Evolutionary conservation across 2,888 invertebrate species (phyloP).

Genomic region (Elmis aenea): DNA sequence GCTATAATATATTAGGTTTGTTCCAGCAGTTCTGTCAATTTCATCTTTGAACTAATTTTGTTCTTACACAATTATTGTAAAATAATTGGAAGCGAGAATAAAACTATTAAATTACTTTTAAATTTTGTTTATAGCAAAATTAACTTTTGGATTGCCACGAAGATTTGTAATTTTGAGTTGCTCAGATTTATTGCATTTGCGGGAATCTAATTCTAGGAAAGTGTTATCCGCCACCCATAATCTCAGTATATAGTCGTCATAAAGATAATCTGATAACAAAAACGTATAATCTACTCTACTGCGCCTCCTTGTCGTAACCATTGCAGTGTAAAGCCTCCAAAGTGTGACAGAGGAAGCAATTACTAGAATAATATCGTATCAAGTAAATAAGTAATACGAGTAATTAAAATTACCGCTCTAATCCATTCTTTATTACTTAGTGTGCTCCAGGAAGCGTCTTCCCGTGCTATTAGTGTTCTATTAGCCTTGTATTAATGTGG

Average conservation of each 20-base stretch:
- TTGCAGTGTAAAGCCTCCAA: background rate
- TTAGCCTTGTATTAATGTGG: slow-evolving; percentile 23
- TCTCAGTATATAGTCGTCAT: slow-evolving; percentile 3
- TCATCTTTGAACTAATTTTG: no score
- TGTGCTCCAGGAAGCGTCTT: slow-evolving; percentile 16
- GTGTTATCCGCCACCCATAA: slow-evolving; percentile 6
- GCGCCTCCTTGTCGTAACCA: background rate
- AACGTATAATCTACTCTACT: slow-evolving; percentile 10
- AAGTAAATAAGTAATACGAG: slow-evolving; percentile 17
- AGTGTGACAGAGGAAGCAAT: slow-evolving; percentile 7
- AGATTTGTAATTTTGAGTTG: no score
- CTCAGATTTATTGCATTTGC: no score
- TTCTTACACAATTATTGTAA: no score
- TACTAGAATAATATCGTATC: no score
- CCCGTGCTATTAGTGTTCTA: slow-evolving; percentile 26
- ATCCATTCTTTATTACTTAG: slow-evolving; percentile 16
- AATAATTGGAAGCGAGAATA: no score
- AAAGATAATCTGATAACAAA: slow-evolving; percentile 13
- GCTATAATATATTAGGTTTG: no score
- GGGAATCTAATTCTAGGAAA: slow-evolving; percentile 6
- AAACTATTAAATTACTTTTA: no score
- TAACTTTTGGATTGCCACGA: no score
- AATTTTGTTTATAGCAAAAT: no score
- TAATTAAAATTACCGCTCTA: slow-evolving; percentile 19
- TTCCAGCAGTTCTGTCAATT: no score